Evolutionary conservation across 2,888 invertebrate genomes (phyloP).

Genomic region (Tetragonula carbonaria): DNA sequence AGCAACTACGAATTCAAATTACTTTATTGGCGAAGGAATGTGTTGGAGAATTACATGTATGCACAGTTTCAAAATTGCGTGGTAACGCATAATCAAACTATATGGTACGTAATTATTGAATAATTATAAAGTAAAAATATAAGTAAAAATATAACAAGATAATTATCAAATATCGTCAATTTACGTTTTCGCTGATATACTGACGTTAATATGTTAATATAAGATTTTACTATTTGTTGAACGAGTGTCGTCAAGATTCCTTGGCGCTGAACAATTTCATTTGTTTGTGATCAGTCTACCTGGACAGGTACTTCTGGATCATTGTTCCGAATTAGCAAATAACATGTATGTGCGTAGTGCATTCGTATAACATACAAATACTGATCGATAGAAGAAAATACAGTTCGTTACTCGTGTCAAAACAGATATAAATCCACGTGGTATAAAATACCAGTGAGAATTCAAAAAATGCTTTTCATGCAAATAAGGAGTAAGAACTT

Average conservation of each 20-base stretch:
- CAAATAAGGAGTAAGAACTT: constrained; percentile 10
- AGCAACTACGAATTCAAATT: background rate
- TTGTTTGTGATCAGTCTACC: constrained; percentile 12
- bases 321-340: background rate
- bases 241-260: background rate
- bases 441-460: constrained; percentile 34
- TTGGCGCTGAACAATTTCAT: constrained; percentile 10
- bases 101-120: background rate
- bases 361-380: background rate
- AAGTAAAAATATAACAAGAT: background rate
- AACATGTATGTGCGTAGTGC: background rate
- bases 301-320: constrained; percentile 26
- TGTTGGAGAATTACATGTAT: background rate
- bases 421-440: constrained; percentile 20
- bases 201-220: background rate
- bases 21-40: too few relatives aligned
- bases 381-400: background rate
- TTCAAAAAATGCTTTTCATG: constrained; percentile 40
- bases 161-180: background rate
- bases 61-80: background rate
- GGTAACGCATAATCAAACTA: background rate
- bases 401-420: background rate
- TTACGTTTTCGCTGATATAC: background rate
- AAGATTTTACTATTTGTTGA: background rate
- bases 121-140: background rate